Percentiles rank a stretch among this genome's conserved stretches.
Conservation (phyloP, 2,888 invertebrate species). For the Cryptosula pallasiana region DNA sequence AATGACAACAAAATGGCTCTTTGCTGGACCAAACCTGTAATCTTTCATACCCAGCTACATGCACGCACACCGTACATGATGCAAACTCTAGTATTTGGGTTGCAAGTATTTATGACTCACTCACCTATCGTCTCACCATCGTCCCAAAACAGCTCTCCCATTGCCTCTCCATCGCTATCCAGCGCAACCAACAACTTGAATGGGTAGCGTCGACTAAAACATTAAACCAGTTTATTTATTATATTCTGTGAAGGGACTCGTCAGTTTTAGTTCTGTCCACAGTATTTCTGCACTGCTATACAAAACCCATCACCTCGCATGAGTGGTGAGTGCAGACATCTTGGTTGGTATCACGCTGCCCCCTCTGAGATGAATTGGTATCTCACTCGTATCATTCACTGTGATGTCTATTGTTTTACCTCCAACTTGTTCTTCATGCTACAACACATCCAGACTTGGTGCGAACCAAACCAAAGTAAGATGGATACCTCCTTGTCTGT, state of each 20-base stretch:
- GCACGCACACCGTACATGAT: too few species aligned
- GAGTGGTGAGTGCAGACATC: slow-evolving; percentile 23
- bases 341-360: slow-evolving; percentile 69
- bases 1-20: too few species aligned
- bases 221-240: background rate
- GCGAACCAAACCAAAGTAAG: too few species aligned
- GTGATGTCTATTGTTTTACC: background rate
- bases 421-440: background rate
- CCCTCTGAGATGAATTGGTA: slow-evolving; percentile 65
- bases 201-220: slow-evolving; percentile 18
- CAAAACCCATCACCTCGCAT: slow-evolving; percentile 25
- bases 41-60: too few species aligned
- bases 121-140: slow-evolving; percentile 23
- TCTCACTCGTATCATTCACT: slow-evolving; percentile 29
- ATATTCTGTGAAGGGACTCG: background rate
- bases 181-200: slow-evolving; percentile 21
- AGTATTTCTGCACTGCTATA: too few species aligned
- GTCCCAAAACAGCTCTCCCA: slow-evolving; percentile 24
- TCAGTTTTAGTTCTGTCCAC: background rate
- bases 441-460: background rate
- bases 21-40: too few species aligned
- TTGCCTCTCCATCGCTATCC: background rate
- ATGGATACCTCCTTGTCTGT: too few species aligned
- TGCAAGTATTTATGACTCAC: background rate
- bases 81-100: too few species aligned